Conservation (phyloP, 2,113 vertebrate genomes). For the Cettia cetti region DNA sequence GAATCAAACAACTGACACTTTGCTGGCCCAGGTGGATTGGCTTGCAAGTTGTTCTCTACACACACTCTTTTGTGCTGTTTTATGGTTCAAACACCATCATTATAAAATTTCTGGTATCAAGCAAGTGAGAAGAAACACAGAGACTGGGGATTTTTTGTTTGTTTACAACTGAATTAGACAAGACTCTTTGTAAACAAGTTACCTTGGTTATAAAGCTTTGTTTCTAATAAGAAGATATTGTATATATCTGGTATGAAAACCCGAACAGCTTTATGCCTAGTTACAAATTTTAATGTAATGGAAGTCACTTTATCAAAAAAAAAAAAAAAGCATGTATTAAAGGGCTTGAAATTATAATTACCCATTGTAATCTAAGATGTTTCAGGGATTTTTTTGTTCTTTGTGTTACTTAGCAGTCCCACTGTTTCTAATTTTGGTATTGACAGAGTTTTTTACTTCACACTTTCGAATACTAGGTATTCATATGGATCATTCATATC, state of each 20-base stretch:
- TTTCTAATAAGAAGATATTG: background rate
- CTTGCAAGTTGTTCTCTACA: background rate
- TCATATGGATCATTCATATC: slow-evolving; percentile 34
- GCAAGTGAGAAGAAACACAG: background rate
- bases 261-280: background rate
- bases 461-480: slow-evolving; percentile 20
- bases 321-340: background rate
- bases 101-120: background rate
- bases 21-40: background rate
- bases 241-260: background rate
- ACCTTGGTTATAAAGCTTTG: background rate
- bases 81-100: background rate
- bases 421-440: slow-evolving; percentile 10
- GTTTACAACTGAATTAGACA: background rate
- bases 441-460: background rate
- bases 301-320: background rate
- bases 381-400: background rate
- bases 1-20: background rate
- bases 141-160: background rate
- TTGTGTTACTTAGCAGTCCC: background rate
- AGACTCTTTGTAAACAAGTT: background rate
- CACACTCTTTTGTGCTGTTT: background rate
- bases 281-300: background rate
- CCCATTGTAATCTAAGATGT: background rate
- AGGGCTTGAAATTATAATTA: background rate